Conservation (phyloP, 1,140 invertebrate genomes). For the Fopius arisanus region DNA sequence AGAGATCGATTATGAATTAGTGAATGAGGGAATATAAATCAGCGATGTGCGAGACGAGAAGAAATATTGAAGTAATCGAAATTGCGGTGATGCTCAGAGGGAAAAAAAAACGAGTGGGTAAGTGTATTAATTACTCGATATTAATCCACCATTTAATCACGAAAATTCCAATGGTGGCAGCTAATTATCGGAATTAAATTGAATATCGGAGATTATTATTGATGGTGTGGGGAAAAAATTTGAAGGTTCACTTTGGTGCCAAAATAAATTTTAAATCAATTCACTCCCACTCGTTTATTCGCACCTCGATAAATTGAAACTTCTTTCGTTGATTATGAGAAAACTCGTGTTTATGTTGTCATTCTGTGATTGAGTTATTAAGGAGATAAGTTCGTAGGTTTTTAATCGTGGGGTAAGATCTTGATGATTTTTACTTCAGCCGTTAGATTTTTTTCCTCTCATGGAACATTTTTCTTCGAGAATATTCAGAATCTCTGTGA, state of each 20-base stretch:
- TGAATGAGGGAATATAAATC: background rate
- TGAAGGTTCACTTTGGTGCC: background rate
- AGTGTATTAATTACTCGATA: background rate
- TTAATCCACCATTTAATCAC: background rate
- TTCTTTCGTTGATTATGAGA: background rate
- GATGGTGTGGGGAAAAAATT: background rate
- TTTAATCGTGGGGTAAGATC: background rate
- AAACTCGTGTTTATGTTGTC: background rate
- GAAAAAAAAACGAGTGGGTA: slow-evolving; percentile 1
- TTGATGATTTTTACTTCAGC: background rate
- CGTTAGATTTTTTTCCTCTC: background rate
- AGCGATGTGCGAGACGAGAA: background rate
- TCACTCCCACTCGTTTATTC: background rate
- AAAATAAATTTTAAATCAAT: slow-evolving; percentile 12
- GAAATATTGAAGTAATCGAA: background rate
- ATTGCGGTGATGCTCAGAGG: background rate
- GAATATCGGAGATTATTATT: background rate
- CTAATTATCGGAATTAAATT: background rate
- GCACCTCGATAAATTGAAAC: background rate
- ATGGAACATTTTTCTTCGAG: background rate
- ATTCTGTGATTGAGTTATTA: background rate
- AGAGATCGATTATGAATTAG: background rate
- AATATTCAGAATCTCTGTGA: too few relatives aligned
- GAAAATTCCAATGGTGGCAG: background rate
- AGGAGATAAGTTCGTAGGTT: background rate